Base-by-base conservation (phyloP, 2,797 vertebrate genomes). In the Periparus ater region DNA sequence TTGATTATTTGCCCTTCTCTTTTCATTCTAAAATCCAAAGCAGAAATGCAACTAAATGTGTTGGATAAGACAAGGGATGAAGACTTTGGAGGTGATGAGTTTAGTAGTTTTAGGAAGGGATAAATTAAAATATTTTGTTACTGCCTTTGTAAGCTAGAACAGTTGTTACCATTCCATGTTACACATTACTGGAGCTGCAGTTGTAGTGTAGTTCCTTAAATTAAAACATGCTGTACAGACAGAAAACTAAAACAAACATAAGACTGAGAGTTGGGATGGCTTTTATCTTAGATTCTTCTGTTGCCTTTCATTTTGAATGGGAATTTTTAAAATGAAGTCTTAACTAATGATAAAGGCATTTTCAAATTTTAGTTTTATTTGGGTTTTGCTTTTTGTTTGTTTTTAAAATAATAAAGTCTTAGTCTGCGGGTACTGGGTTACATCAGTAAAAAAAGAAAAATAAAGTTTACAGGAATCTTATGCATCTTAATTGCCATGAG, bases 41-140 rank as follows among this genome's bases (percentile, higher is more conserved):
- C 2, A 30, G 21, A 77, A 73, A 1, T 0, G 0, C 22, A n/a
- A 5, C 18, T 70, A 19, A 65, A 53, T 53, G 2, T n/a, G 5
- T 54, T 60, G 51, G n/a, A 20, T 65, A 58, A 68, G 20, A 26
- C 0, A 2, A 51, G 17, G 3, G 40, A 3, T 36, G 18, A 45
- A 79, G 45, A 20, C 27, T 61, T 20, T 15, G 26, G 17, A 32
- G 6, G 5, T 5, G 9, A 4, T 9, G 21, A 13, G 25, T 67
- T 57, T 60, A 26, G 6, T 84, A 7, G 34, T 12, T 48, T 61
- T 6, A 45, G 58, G 18, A 30, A 66, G 16, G 16, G 2, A 42
- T 84, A 47, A 40, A 25, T 48, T 21, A 34, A 5, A n/a, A 2
- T 81, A 42, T 7, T 80, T 74, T 1, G 1, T 42, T 66, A 36